These are phyloP conservation scores for Drosophila imparisetae DNA, from an alignment of 2,888 invertebrate genomes.

Conservation along the genomic window DNA sequence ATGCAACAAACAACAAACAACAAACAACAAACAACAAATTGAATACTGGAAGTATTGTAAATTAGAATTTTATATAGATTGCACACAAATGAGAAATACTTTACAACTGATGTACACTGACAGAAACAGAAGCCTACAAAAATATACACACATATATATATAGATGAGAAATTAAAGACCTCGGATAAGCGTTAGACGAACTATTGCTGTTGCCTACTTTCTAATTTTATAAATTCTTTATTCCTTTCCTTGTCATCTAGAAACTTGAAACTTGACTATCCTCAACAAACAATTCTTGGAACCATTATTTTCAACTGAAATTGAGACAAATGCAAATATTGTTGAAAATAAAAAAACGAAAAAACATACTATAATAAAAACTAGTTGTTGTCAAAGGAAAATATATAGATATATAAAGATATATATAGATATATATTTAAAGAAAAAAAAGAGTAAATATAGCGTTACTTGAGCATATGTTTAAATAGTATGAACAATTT, in stretches of 20 bases:
- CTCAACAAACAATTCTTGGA: constrained; percentile 8
- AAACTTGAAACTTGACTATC: constrained; percentile 4
- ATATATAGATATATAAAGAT: not conserved
- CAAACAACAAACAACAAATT: constrained; percentile 18
- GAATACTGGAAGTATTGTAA: constrained; percentile 73
- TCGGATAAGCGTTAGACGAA: constrained; percentile 54
- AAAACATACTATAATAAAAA: constrained; percentile 29
- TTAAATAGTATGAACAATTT: constrained; percentile 75
- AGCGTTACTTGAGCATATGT: constrained; percentile 57
- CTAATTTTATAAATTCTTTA: constrained; percentile 31
- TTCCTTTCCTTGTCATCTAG: constrained; percentile 12
- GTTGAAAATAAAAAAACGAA: constrained; percentile 35
- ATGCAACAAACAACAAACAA: constrained; percentile 13
- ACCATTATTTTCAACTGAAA: constrained; percentile 13
- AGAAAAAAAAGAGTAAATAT: constrained; percentile 17
- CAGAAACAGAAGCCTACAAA: constrained; percentile 63
- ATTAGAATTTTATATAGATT: constrained; percentile 67
- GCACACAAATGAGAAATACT: constrained; percentile 43
- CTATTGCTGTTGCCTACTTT: constrained; percentile 38
- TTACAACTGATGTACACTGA: constrained; percentile 71
- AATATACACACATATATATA: constrained; percentile 9
- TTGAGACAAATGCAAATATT: constrained; percentile 41
- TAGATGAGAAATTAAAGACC: constrained; percentile 62
- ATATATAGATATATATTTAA: constrained; percentile 5
- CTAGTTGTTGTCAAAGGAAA: constrained; percentile 54